Conservation (phyloP, 2,888 invertebrate species). For the Psylliodes chrysocephalus region DNA sequence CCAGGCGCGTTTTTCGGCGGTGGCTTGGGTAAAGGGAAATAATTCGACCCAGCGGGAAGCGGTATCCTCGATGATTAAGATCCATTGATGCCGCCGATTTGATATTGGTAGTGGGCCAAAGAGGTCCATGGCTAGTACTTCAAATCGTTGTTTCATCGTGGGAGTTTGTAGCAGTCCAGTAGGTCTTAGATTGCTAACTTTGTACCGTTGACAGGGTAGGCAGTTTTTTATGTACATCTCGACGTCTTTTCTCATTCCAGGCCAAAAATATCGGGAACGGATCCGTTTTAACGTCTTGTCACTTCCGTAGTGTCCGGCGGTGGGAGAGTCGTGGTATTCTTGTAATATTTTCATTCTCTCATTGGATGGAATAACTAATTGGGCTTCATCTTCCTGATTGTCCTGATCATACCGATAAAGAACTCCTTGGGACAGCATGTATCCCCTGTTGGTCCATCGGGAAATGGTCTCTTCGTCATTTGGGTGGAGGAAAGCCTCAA, state of each 20-base stretch:
- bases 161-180: conserved; percentile 52
- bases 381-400: neutral
- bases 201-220: conserved; percentile 50
- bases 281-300: conserved; percentile 42
- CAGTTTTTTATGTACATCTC: conserved; percentile 45
- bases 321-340: conserved; percentile 13
- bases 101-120: conserved; percentile 49
- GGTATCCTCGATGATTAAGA: conserved; percentile 48
- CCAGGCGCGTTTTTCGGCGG: conserved; percentile 46
- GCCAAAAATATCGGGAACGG: conserved; percentile 41
- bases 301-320: conserved; percentile 10
- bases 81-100: conserved; percentile 10
- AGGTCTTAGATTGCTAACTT: conserved; percentile 46
- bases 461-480: neutral
- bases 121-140: conserved; percentile 49
- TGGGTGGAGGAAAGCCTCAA: neutral
- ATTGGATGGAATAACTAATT: neutral
- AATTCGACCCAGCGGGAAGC: conserved; percentile 51
- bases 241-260: conserved; percentile 45
- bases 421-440: conserved; percentile 4
- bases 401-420: neutral
- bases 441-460: neutral
- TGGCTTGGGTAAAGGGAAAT: conserved; percentile 41
- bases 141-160: conserved; percentile 45
- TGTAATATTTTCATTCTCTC: neutral